Percentiles rank a stretch among this genome's conserved stretches.
Evolutionary conservation across 2,797 vertebrate species (phyloP).

Genomic region (Fratercula arctica): DNA sequence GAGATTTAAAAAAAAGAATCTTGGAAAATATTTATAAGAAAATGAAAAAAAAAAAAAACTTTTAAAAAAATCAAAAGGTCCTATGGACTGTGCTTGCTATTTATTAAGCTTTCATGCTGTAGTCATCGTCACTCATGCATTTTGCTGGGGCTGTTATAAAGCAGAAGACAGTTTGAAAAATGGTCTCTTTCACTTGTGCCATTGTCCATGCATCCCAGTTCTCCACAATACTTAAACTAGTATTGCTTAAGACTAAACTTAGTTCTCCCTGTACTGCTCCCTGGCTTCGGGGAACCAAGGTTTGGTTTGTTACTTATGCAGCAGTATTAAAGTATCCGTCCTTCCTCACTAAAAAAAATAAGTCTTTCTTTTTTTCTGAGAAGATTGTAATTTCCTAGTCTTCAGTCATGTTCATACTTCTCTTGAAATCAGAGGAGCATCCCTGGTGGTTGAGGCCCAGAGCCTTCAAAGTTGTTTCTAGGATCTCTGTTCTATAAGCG

Average conservation of each 20-base stretch:
- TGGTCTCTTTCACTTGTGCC: neutral
- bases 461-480: neutral
- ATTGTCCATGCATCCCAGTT: neutral
- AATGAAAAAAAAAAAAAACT: neutral
- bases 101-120: neutral
- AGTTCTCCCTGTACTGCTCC: neutral
- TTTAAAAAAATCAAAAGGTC: rapidly evolving
- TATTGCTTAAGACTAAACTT: neutral
- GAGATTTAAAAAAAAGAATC: neutral
- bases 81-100: neutral
- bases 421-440: neutral
- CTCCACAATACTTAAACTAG: neutral
- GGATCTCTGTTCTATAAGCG: neutral
- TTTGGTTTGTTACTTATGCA: neutral
- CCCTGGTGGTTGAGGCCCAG: neutral
- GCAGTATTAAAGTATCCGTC: neutral
- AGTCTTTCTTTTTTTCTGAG: neutral
- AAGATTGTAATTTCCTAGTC: neutral
- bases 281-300: neutral
- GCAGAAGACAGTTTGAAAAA: neutral
- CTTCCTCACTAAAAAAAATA: neutral
- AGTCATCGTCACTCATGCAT: neutral
- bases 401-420: neutral
- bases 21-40: neutral
- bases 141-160: neutral